These are phyloP conservation scores for Erpobdella octoculata DNA, from an alignment of 2,888 invertebrate species.

Conservation along the genomic window DNA sequence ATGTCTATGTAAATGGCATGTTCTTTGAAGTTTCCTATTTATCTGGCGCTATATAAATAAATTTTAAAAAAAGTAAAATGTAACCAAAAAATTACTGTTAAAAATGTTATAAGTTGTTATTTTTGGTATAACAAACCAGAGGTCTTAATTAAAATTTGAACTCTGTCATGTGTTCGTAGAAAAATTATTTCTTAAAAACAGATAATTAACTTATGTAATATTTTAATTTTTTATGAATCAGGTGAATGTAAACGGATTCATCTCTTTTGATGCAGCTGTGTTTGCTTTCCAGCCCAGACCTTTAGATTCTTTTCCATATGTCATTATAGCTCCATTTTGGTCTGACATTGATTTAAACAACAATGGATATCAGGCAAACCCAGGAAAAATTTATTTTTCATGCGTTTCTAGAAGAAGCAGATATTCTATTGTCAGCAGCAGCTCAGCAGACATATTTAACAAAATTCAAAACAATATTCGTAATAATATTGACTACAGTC, in stretches of 20 bases:
- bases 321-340: conserved; percentile 30
- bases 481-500: conserved; percentile 14
- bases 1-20: too few species aligned
- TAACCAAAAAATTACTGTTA: too few species aligned
- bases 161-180: too few species aligned
- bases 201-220: too few species aligned
- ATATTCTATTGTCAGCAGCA: not conserved
- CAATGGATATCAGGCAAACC: not conserved
- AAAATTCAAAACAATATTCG: not conserved
- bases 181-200: too few species aligned
- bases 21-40: too few species aligned
- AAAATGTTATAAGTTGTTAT: too few species aligned
- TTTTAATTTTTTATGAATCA: too few species aligned
- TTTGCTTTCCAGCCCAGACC: not conserved
- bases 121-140: too few species aligned
- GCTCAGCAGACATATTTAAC: conserved; percentile 7
- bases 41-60: too few species aligned
- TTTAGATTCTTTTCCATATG: not conserved
- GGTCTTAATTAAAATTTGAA: too few species aligned
- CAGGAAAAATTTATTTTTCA: conserved; percentile 10
- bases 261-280: conserved; percentile 21
- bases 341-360: conserved; percentile 23
- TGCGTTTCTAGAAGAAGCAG: conserved; percentile 9
- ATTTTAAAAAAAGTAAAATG: too few species aligned
- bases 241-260: conserved; percentile 27